Percentiles rank a stretch among this genome's conserved stretches.
phyloP scores from a whole-genome alignment of 2,888 invertebrate genomes.

The Anthoptus insignis region DNA sequence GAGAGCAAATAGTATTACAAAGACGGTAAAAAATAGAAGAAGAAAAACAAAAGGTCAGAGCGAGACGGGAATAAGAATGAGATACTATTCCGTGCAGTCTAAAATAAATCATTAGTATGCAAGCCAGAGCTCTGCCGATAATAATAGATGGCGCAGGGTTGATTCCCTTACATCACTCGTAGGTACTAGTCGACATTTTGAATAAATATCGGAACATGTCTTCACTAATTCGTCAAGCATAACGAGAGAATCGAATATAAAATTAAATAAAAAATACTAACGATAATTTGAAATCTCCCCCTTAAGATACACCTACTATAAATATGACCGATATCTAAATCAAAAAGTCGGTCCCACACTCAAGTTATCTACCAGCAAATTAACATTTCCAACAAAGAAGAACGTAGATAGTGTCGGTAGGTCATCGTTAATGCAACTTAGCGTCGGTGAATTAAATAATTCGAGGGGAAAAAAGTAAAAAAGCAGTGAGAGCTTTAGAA shows the following conservation, averaged over 20 bases:
- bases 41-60: slow-evolving; percentile 73
- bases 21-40: slow-evolving; percentile 68
- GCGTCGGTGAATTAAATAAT: slow-evolving; percentile 72
- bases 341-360: slow-evolving; percentile 26
- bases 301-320: neutral
- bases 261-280: slow-evolving; percentile 10
- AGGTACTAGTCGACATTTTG: slow-evolving; percentile 18
- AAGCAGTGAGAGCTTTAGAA: slow-evolving; percentile 77
- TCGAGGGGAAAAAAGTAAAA: slow-evolving; percentile 59
- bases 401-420: slow-evolving; percentile 33
- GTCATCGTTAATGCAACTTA: slow-evolving; percentile 57
- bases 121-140: slow-evolving; percentile 64
- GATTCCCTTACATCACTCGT: slow-evolving; percentile 42
- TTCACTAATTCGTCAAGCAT: neutral
- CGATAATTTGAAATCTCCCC: neutral
- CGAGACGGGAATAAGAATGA: slow-evolving; percentile 70
- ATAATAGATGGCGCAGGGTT: slow-evolving; percentile 63
- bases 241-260: slow-evolving; percentile 15
- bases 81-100: slow-evolving; percentile 59
- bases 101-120: slow-evolving; percentile 78
- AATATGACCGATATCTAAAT: slow-evolving; percentile 9
- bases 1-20: slow-evolving; percentile 80
- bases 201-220: slow-evolving; percentile 10
- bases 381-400: slow-evolving; percentile 31
- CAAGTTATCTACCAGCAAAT: slow-evolving; percentile 17